A percentile compares a stretch with the other conserved stretches of the same genome.
These are phyloP conservation scores for Seriola aureovittata DNA, from an alignment of 2,113 vertebrate genomes.

Conservation along the genomic window DNA sequence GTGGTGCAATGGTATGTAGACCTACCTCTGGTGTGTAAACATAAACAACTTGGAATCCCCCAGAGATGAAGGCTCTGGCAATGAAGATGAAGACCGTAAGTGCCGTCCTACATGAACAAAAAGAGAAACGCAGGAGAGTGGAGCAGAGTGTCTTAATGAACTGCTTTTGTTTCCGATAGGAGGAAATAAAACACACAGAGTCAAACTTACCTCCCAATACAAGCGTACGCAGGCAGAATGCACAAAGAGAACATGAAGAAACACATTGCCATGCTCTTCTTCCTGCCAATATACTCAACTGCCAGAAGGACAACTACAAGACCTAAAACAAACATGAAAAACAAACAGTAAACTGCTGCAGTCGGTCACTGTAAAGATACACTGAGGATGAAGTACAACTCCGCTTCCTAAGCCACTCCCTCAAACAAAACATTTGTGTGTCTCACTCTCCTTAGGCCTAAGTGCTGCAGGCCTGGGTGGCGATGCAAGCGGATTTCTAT, in stretches of 20 bases:
- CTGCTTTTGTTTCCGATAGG: not conserved
- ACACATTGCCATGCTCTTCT: slow-evolving; percentile 92
- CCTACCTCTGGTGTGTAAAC: slow-evolving; percentile 94
- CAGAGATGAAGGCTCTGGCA: slow-evolving; percentile 92
- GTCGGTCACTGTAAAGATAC: not conserved
- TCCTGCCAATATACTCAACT: slow-evolving; percentile 92
- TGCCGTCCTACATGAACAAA: slow-evolving; percentile 80
- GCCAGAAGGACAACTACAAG: slow-evolving; percentile 88
- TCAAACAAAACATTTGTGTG: not conserved
- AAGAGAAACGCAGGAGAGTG: not conserved
- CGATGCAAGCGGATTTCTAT: not conserved
- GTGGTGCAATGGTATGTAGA: slow-evolving; percentile 35
- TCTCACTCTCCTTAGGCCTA: not conserved
- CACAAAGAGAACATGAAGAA: slow-evolving; percentile 90
- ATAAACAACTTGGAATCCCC: slow-evolving; percentile 92
- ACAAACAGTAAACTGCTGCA: not conserved
- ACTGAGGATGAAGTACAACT: not conserved
- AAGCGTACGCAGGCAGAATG: slow-evolving; percentile 90
- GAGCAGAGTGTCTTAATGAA: not conserved
- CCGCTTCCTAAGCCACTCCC: not conserved
- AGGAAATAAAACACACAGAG: not conserved
- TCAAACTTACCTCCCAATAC: slow-evolving; percentile 88
- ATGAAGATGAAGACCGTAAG: slow-evolving; percentile 93
- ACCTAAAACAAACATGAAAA: slow-evolving; percentile 78
- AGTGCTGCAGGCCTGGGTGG: not conserved